phyloP scores from a whole-genome alignment of 1,140 invertebrate genomes.

The Cheumatopsyche charites region DNA sequence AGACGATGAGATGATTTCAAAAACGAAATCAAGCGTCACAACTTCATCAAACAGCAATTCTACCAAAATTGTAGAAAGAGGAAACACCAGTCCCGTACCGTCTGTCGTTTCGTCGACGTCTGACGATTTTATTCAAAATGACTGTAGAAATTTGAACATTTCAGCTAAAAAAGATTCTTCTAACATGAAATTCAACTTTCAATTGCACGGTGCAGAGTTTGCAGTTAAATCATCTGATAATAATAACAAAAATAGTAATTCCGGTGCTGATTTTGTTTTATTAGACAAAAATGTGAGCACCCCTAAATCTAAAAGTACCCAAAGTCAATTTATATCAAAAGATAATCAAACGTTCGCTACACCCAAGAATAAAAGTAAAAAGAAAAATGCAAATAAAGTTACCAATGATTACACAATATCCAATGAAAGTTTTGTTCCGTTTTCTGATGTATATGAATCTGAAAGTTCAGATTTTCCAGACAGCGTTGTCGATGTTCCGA shows the following conservation, averaged over 20 bases:
- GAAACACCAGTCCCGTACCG: constrained; percentile 56
- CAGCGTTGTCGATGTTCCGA: constrained; percentile 45
- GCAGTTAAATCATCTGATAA: constrained; percentile 24
- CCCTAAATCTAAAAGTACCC: constrained; percentile 10
- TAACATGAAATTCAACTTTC: constrained; percentile 56
- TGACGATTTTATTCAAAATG: constrained; percentile 60
- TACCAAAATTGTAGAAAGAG: neutral
- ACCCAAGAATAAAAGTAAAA: constrained; percentile 56
- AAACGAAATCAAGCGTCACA: neutral
- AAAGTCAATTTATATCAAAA: neutral
- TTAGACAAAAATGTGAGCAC: neutral
- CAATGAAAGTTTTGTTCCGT: constrained; percentile 37
- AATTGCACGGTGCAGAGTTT: constrained; percentile 57
- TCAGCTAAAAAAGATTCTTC: constrained; percentile 49
- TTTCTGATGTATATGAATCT: constrained; percentile 46
- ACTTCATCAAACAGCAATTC: neutral
- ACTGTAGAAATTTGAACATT: constrained; percentile 60
- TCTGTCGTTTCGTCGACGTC: constrained; percentile 60
- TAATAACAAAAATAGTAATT: neutral
- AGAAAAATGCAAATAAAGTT: constrained; percentile 29
- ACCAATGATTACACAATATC: constrained; percentile 37
- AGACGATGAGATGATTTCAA: constrained; percentile 53
- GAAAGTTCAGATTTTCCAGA: constrained; percentile 49
- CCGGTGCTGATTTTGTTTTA: too few relatives aligned
- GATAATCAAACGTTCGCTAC: constrained; percentile 57